These are phyloP conservation scores for Tringa solitaria DNA, from an alignment of 2,113 vertebrate genomes.

Conservation along the genomic window DNA sequence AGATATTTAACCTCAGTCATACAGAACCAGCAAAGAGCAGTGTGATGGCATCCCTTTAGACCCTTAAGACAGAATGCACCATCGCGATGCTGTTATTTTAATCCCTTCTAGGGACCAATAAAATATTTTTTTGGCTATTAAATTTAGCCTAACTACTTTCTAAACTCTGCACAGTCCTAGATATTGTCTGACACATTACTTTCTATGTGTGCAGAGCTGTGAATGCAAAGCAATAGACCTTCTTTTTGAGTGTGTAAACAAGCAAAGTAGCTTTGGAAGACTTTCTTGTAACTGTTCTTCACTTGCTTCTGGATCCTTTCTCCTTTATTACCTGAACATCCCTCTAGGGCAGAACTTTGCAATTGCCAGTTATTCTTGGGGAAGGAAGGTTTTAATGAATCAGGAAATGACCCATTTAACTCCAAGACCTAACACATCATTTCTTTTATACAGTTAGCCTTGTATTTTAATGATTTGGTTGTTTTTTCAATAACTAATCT, in stretches of 20 bases:
- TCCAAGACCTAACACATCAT: neutral
- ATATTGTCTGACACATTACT: neutral
- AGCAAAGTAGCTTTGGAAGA: neutral
- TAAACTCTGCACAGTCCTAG: neutral
- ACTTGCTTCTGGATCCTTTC: conserved; percentile 1
- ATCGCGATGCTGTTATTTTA: neutral
- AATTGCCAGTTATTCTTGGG: neutral
- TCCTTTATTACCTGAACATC: conserved; percentile 7
- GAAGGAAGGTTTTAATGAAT: conserved; percentile 39
- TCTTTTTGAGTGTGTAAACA: neutral
- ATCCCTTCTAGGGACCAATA: neutral
- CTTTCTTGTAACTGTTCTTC: neutral
- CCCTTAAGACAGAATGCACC: neutral
- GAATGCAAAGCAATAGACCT: neutral
- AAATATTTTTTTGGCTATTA: neutral
- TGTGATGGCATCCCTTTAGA: neutral
- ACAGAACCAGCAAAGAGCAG: neutral
- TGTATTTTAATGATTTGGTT: neutral
- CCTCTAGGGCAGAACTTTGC: conserved; percentile 18
- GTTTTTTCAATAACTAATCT: neutral
- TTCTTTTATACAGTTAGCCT: conserved; percentile 3
- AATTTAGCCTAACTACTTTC: neutral
- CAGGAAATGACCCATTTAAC: conserved; percentile 48
- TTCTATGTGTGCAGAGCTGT: neutral
- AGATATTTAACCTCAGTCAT: neutral